Percentiles rank a stretch among this genome's conserved stretches.
Conservation (phyloP, 2,797 vertebrate species). For the Ibycter americanus region DNA sequence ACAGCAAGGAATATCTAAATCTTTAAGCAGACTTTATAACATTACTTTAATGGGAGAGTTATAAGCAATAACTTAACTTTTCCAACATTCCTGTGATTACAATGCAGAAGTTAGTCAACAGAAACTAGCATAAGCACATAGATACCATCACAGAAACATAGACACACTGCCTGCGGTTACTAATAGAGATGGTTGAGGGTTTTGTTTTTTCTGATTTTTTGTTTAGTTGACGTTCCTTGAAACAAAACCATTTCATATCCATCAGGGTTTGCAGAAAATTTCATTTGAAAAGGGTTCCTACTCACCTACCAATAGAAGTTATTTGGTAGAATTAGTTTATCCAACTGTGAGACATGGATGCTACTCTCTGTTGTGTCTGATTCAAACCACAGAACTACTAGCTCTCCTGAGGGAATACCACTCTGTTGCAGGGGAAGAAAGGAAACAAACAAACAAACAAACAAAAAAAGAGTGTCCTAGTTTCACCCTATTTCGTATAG, state of each 20-base stretch:
- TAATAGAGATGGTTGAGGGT: not conserved
- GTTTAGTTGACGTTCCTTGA: not conserved
- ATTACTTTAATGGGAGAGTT: not conserved
- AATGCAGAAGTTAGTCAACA: not conserved
- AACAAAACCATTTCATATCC: not conserved
- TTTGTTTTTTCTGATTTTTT: not conserved
- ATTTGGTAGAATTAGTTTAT: not conserved
- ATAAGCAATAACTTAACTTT: not conserved
- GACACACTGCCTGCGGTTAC: not conserved
- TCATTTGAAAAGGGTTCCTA: not conserved
- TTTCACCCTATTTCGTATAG: not conserved
- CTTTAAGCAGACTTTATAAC: not conserved
- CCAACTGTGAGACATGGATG: not conserved
- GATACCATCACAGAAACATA: not conserved
- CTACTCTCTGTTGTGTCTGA: not conserved
- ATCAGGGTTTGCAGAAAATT: not conserved
- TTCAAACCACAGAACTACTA: not conserved
- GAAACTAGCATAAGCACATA: not conserved
- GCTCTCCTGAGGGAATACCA: not conserved
- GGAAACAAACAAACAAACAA: too few relatives aligned
- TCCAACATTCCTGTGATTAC: not conserved
- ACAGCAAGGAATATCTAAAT: not conserved
- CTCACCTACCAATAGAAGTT: not conserved
- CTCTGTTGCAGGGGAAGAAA: not conserved
- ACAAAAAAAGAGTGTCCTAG: not conserved